phyloP scores from a whole-genome alignment of 2,888 invertebrate species.

The Drosophila pseudotakahashii region DNA sequence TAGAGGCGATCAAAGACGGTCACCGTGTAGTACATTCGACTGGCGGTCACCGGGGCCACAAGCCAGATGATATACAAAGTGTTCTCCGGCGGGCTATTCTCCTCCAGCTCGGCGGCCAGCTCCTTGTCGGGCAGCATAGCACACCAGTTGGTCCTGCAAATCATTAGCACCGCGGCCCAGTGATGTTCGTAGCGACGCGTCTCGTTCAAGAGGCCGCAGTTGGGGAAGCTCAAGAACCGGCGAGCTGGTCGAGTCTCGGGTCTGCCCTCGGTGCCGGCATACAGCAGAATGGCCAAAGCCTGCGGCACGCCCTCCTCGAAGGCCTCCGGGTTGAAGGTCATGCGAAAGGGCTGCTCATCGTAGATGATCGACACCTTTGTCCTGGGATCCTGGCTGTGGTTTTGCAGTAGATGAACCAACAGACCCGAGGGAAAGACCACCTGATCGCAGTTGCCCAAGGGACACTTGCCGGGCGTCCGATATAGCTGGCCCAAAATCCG shows the following conservation, averaged over 20 bases:
- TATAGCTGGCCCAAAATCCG: background rate
- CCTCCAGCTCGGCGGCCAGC: slow-evolving; percentile 32
- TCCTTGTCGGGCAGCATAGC: slow-evolving; percentile 49
- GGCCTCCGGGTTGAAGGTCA: slow-evolving; percentile 42
- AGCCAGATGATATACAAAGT: slow-evolving; percentile 60
- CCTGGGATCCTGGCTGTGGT: slow-evolving; percentile 25
- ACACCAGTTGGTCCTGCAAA: slow-evolving; percentile 51
- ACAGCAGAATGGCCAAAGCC: slow-evolving; percentile 45
- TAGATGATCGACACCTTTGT: background rate
- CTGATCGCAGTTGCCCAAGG: slow-evolving; percentile 5
- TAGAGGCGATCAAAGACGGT: slow-evolving; percentile 51
- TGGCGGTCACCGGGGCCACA: slow-evolving; percentile 36
- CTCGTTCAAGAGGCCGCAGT: slow-evolving; percentile 26
- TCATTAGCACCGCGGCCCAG: slow-evolving; percentile 50
- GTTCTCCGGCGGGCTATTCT: slow-evolving; percentile 12
- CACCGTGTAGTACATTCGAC: slow-evolving; percentile 46
- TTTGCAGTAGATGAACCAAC: slow-evolving; percentile 43
- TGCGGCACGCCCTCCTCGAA: slow-evolving; percentile 4
- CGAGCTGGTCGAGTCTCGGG: slow-evolving; percentile 22
- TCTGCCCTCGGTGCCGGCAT: slow-evolving; percentile 36
- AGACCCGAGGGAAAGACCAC: slow-evolving; percentile 46
- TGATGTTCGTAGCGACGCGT: slow-evolving; percentile 11
- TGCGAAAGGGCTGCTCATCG: background rate
- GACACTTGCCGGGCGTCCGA: slow-evolving; percentile 15
- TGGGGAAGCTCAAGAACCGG: slow-evolving; percentile 26